These are phyloP conservation scores for Drosophila lini DNA, from an alignment of 1,140 invertebrate genomes.

Conservation along the genomic window DNA sequence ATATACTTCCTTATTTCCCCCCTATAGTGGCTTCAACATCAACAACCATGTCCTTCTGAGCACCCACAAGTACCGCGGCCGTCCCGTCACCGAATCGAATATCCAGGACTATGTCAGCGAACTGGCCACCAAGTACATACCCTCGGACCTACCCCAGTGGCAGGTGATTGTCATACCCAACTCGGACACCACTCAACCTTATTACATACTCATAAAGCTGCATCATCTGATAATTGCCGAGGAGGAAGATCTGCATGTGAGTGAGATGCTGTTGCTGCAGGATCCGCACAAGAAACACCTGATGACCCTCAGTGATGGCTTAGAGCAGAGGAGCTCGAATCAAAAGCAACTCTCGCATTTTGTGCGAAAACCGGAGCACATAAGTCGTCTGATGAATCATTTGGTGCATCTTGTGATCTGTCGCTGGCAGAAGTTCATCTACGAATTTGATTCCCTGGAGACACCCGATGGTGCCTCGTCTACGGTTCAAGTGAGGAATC, in stretches of 20 bases:
- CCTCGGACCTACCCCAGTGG: constrained; percentile 89
- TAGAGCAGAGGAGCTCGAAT: constrained; percentile 2
- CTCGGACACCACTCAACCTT: constrained; percentile 78
- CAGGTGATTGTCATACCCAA: constrained; percentile 90
- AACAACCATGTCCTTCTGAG: constrained; percentile 90
- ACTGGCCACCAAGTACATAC: constrained; percentile 90
- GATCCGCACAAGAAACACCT: constrained; percentile 50
- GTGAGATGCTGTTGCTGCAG: constrained; percentile 89
- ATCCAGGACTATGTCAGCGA: constrained; percentile 92
- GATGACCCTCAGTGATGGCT: constrained; percentile 40
- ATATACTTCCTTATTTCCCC: not conserved
- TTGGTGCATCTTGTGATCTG: constrained; percentile 89
- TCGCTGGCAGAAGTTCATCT: constrained; percentile 92
- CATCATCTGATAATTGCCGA: constrained; percentile 90
- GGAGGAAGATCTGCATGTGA: constrained; percentile 89
- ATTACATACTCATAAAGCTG: constrained; percentile 90
- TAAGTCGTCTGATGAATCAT: constrained; percentile 88
- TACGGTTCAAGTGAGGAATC: constrained; percentile 44
- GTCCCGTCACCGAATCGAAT: constrained; percentile 89
- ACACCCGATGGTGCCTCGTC: constrained; percentile 84
- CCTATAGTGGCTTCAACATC: constrained; percentile 86
- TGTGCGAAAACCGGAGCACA: constrained; percentile 87
- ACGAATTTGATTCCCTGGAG: constrained; percentile 90
- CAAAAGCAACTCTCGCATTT: constrained; percentile 61
- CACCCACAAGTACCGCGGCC: constrained; percentile 87